Evolutionary conservation across 2,797 vertebrate genomes (phyloP), one percentile per base, ranked within the genome.

Genomic region (Mallotus villosus): DNA sequence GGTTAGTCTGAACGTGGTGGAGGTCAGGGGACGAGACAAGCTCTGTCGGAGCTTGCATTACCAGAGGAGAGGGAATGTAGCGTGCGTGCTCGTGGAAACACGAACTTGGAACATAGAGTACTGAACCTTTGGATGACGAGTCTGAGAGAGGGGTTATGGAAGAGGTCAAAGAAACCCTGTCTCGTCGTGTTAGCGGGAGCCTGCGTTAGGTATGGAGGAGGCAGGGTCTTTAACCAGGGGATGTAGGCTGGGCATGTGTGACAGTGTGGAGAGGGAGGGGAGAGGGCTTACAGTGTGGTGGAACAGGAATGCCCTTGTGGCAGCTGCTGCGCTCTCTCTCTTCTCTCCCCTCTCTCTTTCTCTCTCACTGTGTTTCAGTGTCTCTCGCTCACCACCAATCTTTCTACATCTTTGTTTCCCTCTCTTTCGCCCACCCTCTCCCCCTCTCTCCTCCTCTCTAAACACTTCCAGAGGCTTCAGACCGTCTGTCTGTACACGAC

Each of bases 291-390:
- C 37, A 41, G 37, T 11, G 11, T 41, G 37, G 6, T 12, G 37
- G 37, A 2, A 34, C 32, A 34, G 32, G 32, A 34, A 12, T 7
- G 11, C 37, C 37, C 37, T 41, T 12, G 2, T 41, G 11, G 37
- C 37, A 41, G 37, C 37, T 11, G 37, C 37, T 12, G 11, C 37
- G 2, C 37, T 34, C 32, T 34, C 32, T 34, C 32, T 34, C 32
- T 34, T 34, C 32, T 34, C 32, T 34, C 32, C 8, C 32, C 63
- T 74, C 51, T 73, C 21, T 70, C 1, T 16, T 65, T 51, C 57
- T 12, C 60, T 67, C 60, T 4, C 37, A 57, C 21, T 4, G 9
- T 21, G 16, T 16, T 58, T 55, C 51, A 51, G n/a, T 51, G 25
- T 32, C 21, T 58, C 22, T 3, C 2, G 32, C 60, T 22, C 64